phyloP scores from a whole-genome alignment of 2,797 vertebrate species.

The Clarias platycephalus region DNA sequence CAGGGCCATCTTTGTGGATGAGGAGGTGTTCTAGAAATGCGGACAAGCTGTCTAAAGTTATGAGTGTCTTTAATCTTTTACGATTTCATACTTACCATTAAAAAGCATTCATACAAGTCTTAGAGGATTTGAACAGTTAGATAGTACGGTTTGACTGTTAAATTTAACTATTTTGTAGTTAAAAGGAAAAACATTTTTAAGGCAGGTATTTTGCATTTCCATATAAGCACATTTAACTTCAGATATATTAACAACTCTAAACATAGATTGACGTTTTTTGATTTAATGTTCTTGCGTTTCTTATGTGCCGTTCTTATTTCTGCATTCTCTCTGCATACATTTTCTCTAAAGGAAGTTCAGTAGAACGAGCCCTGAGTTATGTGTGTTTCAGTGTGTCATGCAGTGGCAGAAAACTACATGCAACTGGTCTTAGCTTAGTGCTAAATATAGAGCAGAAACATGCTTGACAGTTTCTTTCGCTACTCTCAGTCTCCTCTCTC shows the following conservation, averaged over 20 bases:
- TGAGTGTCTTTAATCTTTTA: not conserved
- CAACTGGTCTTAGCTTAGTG: slow-evolving; percentile 56
- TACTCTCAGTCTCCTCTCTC: not conserved
- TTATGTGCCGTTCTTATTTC: not conserved
- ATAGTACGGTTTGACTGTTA: not conserved
- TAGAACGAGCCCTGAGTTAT: not conserved
- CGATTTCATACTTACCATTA: not conserved
- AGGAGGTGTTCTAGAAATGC: not conserved
- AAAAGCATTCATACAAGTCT: not conserved
- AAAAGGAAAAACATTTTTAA: not conserved
- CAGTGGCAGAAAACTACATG: slow-evolving; percentile 52
- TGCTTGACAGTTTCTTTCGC: not conserved
- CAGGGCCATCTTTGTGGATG: not conserved
- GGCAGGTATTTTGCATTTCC: not conserved
- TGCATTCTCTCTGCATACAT: not conserved
- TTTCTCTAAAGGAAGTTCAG: not conserved
- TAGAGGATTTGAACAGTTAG: not conserved
- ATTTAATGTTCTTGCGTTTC: not conserved
- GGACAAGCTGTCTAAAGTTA: not conserved
- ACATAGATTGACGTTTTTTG: not conserved
- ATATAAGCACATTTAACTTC: not conserved
- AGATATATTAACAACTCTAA: not conserved
- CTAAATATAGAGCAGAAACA: slow-evolving; percentile 54
- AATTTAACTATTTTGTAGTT: not conserved
- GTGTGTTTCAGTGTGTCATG: slow-evolving; percentile 43